A percentile compares a stretch with the other conserved stretches of the same genome.
Conservation (phyloP, 2,888 invertebrate genomes). For the Salticus scenicus region DNA sequence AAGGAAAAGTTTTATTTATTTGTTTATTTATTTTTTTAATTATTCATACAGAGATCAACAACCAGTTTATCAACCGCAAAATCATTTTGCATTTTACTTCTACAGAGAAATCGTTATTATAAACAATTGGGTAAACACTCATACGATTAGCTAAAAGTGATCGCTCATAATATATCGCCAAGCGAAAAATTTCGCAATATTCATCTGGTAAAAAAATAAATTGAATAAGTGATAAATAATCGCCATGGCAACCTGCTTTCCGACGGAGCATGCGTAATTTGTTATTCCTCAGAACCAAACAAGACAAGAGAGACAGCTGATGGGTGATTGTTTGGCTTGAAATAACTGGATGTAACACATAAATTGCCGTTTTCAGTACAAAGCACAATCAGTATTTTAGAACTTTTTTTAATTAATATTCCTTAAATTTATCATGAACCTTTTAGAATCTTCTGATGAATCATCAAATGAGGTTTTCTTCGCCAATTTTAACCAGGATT, state of each 20-base stretch:
- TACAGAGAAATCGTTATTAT: too few species aligned
- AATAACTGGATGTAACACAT: conserved; percentile 19
- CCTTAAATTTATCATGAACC: conserved; percentile 78
- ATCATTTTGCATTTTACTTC: too few species aligned
- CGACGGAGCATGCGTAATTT: conserved; percentile 5
- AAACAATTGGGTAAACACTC: too few species aligned
- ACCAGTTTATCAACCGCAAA: too few species aligned
- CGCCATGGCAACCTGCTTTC: neutral
- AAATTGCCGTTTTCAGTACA: neutral
- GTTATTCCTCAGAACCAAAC: neutral
- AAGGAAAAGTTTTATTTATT: too few species aligned
- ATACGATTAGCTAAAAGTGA: too few species aligned
- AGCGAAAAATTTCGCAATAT: too few species aligned
- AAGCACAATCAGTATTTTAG: conserved; percentile 9
- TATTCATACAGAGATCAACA: too few species aligned
- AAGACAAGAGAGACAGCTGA: conserved; percentile 59
- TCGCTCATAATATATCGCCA: too few species aligned
- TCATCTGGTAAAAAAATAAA: too few species aligned
- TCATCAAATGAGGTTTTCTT: conserved; percentile 89
- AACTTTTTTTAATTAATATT: neutral
- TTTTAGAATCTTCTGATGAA: conserved; percentile 85
- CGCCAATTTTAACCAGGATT: conserved; percentile 98
- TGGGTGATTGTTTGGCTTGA: conserved; percentile 46
- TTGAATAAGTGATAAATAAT: neutral
- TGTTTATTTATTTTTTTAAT: too few species aligned